Percentiles rank a stretch among this genome's conserved stretches.
Evolutionary conservation across 2,113 vertebrate genomes (phyloP).

Genomic region (Artemisiospiza belli): DNA sequence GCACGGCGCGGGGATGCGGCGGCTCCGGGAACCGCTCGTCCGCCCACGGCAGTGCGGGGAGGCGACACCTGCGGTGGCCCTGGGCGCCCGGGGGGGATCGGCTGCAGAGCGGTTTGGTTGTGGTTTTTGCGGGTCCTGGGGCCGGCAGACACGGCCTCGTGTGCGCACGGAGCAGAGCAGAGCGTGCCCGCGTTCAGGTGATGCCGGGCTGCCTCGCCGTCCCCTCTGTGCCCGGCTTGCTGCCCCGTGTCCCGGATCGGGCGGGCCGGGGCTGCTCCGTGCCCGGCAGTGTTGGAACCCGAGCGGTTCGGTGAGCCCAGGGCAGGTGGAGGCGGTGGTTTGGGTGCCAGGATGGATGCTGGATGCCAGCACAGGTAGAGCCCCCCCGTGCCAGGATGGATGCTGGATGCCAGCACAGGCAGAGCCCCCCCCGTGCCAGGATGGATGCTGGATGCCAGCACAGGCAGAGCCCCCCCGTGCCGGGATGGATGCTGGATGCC

Average conservation of each 20-base stretch:
- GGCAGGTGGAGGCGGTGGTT: not conserved
- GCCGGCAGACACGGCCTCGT: not conserved
- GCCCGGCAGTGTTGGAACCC: not conserved
- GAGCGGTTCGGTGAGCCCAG: rapidly evolving
- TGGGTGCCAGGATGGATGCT: not conserved
- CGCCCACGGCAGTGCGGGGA: rapidly evolving
- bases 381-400: not conserved
- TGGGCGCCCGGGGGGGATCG: rapidly evolving
- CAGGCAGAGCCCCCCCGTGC: no score
- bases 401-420: no score
- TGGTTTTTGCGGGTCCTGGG: not conserved
- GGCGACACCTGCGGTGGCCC: not conserved
- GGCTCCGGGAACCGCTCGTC: not conserved
- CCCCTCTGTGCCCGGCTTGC: not conserved
- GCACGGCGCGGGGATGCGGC: no score
- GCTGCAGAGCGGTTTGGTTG: rapidly evolving
- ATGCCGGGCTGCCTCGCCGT: not conserved
- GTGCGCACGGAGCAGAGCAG: not conserved
- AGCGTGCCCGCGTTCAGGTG: not conserved
- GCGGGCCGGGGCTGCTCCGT: not conserved
- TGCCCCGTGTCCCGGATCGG: not conserved
- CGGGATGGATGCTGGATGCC: no score
- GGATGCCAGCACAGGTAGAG: not conserved
- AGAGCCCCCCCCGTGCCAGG: no score
- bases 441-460: no score